These are phyloP conservation scores for Acronicta alni DNA, from an alignment of 2,888 invertebrate species.

Conservation along the genomic window DNA sequence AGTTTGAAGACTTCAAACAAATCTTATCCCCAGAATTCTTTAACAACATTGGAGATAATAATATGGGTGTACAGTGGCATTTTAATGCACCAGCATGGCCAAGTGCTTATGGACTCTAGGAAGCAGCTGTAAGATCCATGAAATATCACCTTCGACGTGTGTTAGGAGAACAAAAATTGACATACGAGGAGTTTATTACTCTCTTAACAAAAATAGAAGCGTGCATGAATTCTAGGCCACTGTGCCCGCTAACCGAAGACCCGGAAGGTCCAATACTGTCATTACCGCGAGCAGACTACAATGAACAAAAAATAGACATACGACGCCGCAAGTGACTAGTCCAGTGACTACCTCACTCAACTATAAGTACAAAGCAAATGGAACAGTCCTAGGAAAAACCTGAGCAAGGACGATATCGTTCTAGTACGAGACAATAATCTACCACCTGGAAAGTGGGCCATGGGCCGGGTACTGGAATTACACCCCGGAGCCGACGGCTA, in stretches of 20 bases:
- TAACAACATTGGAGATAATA: not conserved
- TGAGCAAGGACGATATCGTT: slow-evolving; percentile 12
- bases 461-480: slow-evolving; percentile 1
- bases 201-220: slow-evolving; percentile 18
- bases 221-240: slow-evolving; percentile 41
- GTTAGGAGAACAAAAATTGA: slow-evolving; percentile 12
- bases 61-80: not conserved
- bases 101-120: slow-evolving; percentile 8
- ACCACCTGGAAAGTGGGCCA: slow-evolving; percentile 4
- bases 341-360: slow-evolving; percentile 15
- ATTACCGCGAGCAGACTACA: slow-evolving; percentile 12
- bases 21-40: slow-evolving; percentile 1
- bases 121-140: slow-evolving; percentile 12
- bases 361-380: slow-evolving; percentile 20
- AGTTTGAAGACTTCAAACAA: slow-evolving; percentile 6
- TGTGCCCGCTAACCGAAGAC: slow-evolving; percentile 42
- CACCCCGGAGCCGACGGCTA: slow-evolving; percentile 6
- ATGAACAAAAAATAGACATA: slow-evolving; percentile 3
- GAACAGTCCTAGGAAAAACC: slow-evolving; percentile 21
- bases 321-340: slow-evolving; percentile 20
- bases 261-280: slow-evolving; percentile 26
- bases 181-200: slow-evolving; percentile 4
- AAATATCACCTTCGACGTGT: slow-evolving; percentile 11
- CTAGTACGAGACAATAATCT: slow-evolving; percentile 7
- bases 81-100: slow-evolving; percentile 12